These are phyloP conservation scores for Acanthosepion esculentum DNA, from an alignment of 2,888 invertebrate genomes.

Conservation along the genomic window DNA sequence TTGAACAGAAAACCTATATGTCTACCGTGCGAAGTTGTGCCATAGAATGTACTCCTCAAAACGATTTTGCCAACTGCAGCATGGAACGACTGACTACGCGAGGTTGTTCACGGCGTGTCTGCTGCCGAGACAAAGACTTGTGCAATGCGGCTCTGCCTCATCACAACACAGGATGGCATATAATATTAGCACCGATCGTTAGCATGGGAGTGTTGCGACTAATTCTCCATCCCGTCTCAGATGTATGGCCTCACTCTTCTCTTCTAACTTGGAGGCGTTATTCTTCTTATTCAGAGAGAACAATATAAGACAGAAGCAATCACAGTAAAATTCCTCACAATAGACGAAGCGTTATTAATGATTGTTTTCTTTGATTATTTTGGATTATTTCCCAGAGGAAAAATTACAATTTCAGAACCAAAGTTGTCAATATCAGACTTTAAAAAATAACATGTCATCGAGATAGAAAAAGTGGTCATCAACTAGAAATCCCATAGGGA, in stretches of 20 bases:
- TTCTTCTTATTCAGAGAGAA: neutral
- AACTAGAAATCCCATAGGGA: too few relatives aligned
- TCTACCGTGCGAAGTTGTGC: constrained; percentile 66
- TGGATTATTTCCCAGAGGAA: neutral
- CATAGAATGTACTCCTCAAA: constrained; percentile 58
- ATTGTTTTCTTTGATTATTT: neutral
- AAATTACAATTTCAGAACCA: neutral
- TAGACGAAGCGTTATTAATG: neutral
- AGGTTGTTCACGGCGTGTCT: constrained; percentile 62
- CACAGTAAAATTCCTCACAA: neutral
- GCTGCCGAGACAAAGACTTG: constrained; percentile 63
- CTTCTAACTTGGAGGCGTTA: neutral
- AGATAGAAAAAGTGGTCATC: too few relatives aligned
- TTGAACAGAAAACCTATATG: constrained; percentile 55
- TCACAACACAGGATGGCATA: neutral
- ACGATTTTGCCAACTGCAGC: constrained; percentile 65
- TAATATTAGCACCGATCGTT: neutral
- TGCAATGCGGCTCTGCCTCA: constrained; percentile 57
- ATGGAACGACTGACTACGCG: constrained; percentile 57
- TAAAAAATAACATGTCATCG: too few relatives aligned
- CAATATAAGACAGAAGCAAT: neutral
- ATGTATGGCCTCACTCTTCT: neutral
- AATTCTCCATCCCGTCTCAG: neutral
- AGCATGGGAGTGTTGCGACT: neutral
- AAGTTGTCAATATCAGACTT: neutral